Base-by-base conservation (phyloP, 37 sponge, comb jelly and placozoan genomes). In the Amphimedon queenslandica region DNA sequence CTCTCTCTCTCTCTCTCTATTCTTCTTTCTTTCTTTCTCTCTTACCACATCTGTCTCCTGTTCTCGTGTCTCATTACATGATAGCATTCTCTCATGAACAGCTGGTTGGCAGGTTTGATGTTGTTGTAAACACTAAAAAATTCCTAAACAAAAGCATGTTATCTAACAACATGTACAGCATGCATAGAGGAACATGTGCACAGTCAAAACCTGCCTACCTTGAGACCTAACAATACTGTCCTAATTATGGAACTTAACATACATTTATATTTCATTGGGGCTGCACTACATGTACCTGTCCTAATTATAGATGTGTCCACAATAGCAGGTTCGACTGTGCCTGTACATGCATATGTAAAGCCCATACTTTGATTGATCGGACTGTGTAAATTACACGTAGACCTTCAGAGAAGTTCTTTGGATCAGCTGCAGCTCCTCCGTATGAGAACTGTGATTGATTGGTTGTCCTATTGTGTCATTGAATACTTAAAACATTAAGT, bases 21-120 rank as follows among this genome's bases (percentile, higher is more conserved):
- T 13, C 13, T 13, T 47, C 51, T 13, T 47, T 47, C 51, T 13
- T 13, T 13, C 51, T 47, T 13, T 47, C 51, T 39, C 40, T 29
- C 87, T 70, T 55, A 81, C 88, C 88, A 88, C 1, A 77, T 70
- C 21, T n/a, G n/a, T n/a, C n/a, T n/a, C n/a, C n/a, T n/a, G n/a
- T n/a, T n/a, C n/a, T n/a, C n/a, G n/a, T n/a, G n/a, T 42, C 89
- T 60, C 89, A 88, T 88, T 36, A 88, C 66, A 40, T 88, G 89
- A 70, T 88, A 88, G 64, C 89, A 77, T 37, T 75, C 74, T 25
- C 84, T 68, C 40, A 79, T 78, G 23, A 71, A 30, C 55, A 88
- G 31, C 51, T 70, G 24, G 20, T 72, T 63, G 11, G 74, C 79
- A 25, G 79, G 53, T n/a, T 64, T 65, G 10, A 88, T 41, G 72